Evolutionary conservation across 2,888 invertebrate genomes (phyloP), one percentile per base, ranked within the genome.

Genomic region (Tetranychus truncatus): DNA sequence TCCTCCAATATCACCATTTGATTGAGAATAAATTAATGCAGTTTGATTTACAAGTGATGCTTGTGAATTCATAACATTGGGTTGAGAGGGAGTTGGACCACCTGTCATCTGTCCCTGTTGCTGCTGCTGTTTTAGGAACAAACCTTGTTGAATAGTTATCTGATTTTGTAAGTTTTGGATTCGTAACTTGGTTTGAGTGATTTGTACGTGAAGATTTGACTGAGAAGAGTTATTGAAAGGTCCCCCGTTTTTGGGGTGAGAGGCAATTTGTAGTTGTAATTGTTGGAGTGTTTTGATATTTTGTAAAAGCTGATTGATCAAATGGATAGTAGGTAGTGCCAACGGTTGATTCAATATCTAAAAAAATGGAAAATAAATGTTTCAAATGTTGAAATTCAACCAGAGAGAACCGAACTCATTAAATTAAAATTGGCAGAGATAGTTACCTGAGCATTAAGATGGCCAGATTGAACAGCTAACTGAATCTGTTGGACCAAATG

Each of bases 401-500:
- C 45, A 20, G 15, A n/a, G 15, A 45, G 15, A 74, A 7, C 34
- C 6, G 15, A 34, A 20, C 2, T 24, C 34, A 69, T 66, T 7
- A 1, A 8, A 69, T 4, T 1, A 24, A 1, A 69, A 69, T 6
- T 5, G 21, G 34, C 8, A 69, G 11, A 5, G 11, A 9, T 11
- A 78, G 76, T 77, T 80, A 85, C 85, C 83, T 88, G 92, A 81
- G 92, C 92, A 84, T 92, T 93, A 80, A 94, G 87, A 84, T 93
- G 93, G 45, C 93, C 94, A 77, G 92, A 91, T 79, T 92, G 91
- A 34, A 94, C 93, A 76, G 94, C 93, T 88, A 92, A 89, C 82
- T 93, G 93, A 78, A 94, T 93, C 83, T 94, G 93, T 82, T 93
- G 92, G 65, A 93, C 93, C 76, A 94, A 86, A 88, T 91, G 90